Evolutionary conservation across 2,888 invertebrate species (phyloP), one percentile per base, ranked within the genome.

Genomic region (Erynnis tages): DNA sequence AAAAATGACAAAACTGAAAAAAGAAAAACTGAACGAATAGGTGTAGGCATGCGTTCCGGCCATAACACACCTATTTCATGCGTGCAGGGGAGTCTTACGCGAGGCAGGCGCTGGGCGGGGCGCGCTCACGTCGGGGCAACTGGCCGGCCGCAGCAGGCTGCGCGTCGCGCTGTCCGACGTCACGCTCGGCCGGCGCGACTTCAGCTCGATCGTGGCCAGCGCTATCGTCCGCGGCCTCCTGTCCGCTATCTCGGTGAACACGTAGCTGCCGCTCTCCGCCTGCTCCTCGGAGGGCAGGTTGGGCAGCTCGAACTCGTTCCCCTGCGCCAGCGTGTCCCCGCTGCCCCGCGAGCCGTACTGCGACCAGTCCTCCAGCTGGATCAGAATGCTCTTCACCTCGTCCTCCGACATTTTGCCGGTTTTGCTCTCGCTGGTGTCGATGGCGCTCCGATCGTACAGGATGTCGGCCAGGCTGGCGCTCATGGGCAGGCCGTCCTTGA

Each of bases 211-310:
- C 57, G 82, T 87, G 30, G 88, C 88, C 2, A 88, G 67, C 0
- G 85, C 88, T 30, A 91, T 88, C 53, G 79, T 79, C 57, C 84
- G 87, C 10, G 91, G 87, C 61, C 89, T 91, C 48, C 80, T 81
- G 38, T 88, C 79, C 6, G 89, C 68, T 32, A 91, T 88, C 71
- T 92, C 91, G 61, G 83, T 89, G 61, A 90, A 90, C 2, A 91
- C 69, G 55, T 82, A 79, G 53, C 75, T 77, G n/a, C 66, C 66
- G 53, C 66, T 69, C 1, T 80, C 80, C 0, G 76, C 62, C 35
- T 75, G 76, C 1, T 87, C 87, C 54, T 88, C 88, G 0, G 82
- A 78, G 0, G 88, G 88, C 30, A 88, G 61, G 56, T 89, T 88
- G 2, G 87, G 87, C 43, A 89, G 58, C 57, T 87, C 87, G 59